Evolutionary conservation across 2,888 invertebrate genomes (phyloP).

Genomic region (Agonopterix alstromeriana): DNA sequence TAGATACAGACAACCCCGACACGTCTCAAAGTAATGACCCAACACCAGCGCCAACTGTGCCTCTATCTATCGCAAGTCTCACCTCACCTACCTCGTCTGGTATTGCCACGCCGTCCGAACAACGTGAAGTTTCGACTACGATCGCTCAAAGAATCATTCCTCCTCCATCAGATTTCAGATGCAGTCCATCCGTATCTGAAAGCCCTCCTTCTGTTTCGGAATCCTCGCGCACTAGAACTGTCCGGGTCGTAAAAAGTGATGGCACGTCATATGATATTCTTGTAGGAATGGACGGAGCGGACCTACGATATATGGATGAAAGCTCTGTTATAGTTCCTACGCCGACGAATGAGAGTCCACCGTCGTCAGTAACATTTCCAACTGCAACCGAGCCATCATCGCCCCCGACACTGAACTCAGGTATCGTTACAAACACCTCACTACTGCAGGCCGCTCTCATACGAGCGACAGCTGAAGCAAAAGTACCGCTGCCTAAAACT

Average conservation of each 20-base stretch:
- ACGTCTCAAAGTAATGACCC: conserved; percentile 42
- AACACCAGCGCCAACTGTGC: conserved; percentile 43
- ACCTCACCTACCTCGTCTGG: conserved; percentile 61
- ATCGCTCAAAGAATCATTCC: conserved; percentile 83
- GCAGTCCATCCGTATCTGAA: conserved; percentile 80
- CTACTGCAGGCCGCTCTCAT: conserved; percentile 85
- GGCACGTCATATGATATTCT: conserved; percentile 84
- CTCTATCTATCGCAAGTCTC: conserved; percentile 45
- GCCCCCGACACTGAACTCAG: conserved; percentile 69
- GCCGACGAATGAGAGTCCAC: conserved; percentile 86
- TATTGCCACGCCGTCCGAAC: conserved; percentile 51
- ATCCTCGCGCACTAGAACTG: conserved; percentile 72
- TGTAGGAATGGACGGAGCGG: conserved; percentile 88
- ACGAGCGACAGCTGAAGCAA: conserved; percentile 79
- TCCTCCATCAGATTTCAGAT: conserved; percentile 84
- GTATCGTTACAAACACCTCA: conserved; percentile 77
- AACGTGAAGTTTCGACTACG: conserved; percentile 58
- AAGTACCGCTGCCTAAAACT: conserved; percentile 60
- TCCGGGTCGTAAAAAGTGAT: conserved; percentile 74
- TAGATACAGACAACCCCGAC: conserved; percentile 77
- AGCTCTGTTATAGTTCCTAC: conserved; percentile 89
- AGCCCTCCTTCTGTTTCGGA: conserved; percentile 77
- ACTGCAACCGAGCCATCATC: conserved; percentile 80
- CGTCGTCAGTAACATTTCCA: conserved; percentile 79
- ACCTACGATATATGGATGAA: conserved; percentile 93